Evolutionary conservation across 2,797 vertebrate genomes (phyloP).

Genomic region (Leuciscus waleckii): DNA sequence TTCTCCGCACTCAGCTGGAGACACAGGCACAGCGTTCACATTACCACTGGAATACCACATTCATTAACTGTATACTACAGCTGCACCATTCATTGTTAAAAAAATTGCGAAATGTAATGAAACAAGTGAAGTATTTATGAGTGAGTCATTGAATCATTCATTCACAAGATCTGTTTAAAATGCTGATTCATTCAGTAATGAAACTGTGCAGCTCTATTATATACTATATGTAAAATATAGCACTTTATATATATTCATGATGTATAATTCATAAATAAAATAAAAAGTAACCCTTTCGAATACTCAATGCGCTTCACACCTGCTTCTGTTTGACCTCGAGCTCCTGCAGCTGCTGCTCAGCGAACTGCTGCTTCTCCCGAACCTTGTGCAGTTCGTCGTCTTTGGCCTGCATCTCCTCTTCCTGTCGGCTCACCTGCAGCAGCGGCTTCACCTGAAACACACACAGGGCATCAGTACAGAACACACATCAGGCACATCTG

Average conservation of each 20-base stretch:
- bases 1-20: constrained; percentile 89
- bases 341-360: constrained; percentile 86
- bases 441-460: constrained; percentile 91
- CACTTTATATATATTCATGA: not conserved
- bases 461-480: not conserved
- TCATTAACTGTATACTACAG: not conserved
- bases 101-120: too few relatives aligned
- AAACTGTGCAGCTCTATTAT: not conserved
- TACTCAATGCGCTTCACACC: constrained; percentile 62
- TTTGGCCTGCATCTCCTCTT: constrained; percentile 96
- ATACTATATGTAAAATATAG: too few relatives aligned
- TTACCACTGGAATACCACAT: not conserved
- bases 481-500: not conserved
- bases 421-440: constrained; percentile 95
- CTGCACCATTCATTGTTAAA: not conserved
- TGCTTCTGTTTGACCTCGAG: constrained; percentile 89
- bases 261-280: not conserved
- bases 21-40: not conserved
- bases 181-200: not conserved
- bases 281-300: too few relatives aligned
- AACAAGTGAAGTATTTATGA: not conserved
- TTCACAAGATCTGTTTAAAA: not conserved
- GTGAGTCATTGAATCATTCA: not conserved
- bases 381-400: constrained; percentile 92
- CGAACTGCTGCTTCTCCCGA: constrained; percentile 86